Evolutionary conservation across 2,113 vertebrate species (phyloP), one percentile per base, ranked within the genome.

Genomic region (Hoplias malabaricus): DNA sequence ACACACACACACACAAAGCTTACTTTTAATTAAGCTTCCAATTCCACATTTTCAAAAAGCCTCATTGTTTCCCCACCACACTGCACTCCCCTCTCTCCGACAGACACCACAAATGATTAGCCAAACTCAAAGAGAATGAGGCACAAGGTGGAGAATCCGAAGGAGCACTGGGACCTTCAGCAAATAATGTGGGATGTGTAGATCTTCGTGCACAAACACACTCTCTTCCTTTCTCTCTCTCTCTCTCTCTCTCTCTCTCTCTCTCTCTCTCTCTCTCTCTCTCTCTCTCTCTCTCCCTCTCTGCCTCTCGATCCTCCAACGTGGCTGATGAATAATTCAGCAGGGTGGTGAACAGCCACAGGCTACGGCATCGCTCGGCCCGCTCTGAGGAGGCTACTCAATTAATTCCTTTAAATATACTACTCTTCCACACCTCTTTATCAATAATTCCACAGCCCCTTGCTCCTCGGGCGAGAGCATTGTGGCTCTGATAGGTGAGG

Each of bases 341-440:
- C 59, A 77, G 63, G 72, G 61, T 80, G 73, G 82, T 83, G 82
- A 84, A 85, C 82, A 86, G 86, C 88, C 87, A 90, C 83, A 50
- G 86, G 88, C 87, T 82, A 84, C 84, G 78, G 86, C 85, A 87
- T 89, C 86, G 89, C 84, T 91, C 88, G 87, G 21, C 78, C 79
- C 9, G 74, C 82, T 71, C 56, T 53, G 16, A 80, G 48, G 67
- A 82, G 34, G 77, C 57, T 77, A 81, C 62, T 82, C 69, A 69
- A 80, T 82, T 81, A 82, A 84, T 79, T 57, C 25, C 61, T 46
- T 73, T 79, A 79, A 79, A 82, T 79, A 77, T 65, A 69, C 69
- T 68, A 56, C 68, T 42, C 63, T 74, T 65, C 50, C 54, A 62
- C 53, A 82, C 53, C 62, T 78, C 70, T 62, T 78, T 67, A 82